Evolutionary conservation across 2,113 vertebrate genomes (phyloP).

Genomic region (Chauna torquata): DNA sequence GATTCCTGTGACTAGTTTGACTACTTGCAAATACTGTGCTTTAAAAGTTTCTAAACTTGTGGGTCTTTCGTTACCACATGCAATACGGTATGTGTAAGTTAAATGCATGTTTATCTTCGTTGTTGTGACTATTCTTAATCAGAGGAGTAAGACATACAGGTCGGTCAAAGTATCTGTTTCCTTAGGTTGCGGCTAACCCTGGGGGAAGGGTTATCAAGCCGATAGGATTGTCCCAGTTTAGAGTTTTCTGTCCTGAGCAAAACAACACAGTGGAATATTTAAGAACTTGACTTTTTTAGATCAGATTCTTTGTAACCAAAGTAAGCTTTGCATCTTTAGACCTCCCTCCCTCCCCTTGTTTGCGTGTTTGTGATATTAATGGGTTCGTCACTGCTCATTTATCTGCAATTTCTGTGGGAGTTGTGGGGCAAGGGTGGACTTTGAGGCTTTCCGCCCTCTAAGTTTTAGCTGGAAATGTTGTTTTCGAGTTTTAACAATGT

Average conservation of each 20-base stretch:
- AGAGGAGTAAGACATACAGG: not conserved
- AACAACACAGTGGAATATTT: no score
- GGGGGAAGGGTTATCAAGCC: not conserved
- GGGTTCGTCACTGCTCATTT: not conserved
- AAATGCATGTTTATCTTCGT: no score
- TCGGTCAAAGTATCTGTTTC: not conserved
- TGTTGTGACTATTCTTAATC: not conserved
- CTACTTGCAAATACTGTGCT: no score
- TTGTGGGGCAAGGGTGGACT: not conserved
- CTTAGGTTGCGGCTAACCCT: not conserved
- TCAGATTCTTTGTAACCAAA: not conserved
- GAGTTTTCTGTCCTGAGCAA: not conserved
- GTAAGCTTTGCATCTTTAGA: not conserved
- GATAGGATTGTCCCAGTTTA: not conserved
- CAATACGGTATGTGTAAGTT: no score
- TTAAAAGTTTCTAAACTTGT: no score
- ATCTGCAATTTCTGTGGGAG: not conserved
- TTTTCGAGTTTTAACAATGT: not conserved
- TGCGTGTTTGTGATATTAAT: not conserved
- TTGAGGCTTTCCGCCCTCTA: not conserved
- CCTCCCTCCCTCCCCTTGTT: rapidly evolving
- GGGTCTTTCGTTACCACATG: no score
- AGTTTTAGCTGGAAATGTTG: not conserved
- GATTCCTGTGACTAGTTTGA: not conserved
- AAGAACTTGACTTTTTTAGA: not conserved